Evolutionary conservation across 2,797 vertebrate genomes (phyloP), one percentile per base, ranked within the genome.

Genomic region (Sylvilagus floridanus): DNA sequence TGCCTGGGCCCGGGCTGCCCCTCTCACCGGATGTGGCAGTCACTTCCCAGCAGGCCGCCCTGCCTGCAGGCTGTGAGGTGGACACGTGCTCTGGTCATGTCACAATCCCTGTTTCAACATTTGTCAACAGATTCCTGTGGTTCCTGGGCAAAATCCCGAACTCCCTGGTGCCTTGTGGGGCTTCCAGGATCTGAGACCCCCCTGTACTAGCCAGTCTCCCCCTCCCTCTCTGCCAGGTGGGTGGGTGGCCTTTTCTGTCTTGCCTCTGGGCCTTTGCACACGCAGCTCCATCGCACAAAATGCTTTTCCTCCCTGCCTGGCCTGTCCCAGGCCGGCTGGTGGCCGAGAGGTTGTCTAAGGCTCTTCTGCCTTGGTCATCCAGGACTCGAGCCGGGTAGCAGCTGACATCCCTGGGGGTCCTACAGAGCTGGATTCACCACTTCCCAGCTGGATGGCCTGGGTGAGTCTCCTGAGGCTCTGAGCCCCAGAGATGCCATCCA

Each of bases 321-420:
- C 22, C 60, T 19, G 17, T n/a, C 14, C 22, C 30, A 32, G 7
- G 60, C 35, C 22, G 24, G 8, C 22, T 35, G 8, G 42, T 71
- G 30, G 7, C 19, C 19, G 54, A 71, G 72, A 63, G 77, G 21
- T 14, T 92, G 68, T 21, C 78, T 28, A 22, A 14, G 50, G 28
- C 63, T 13, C 10, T 68, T 71, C 22, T 68, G 16, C 7, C 30
- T 28, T 76, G 42, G n/a, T 50, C 0, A 0, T 35, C 50, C 62
- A 32, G 22, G 37, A 30, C 50, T 50, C 37, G 60, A 0, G 2
- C 4, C 13, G 32, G 0, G 28, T 21, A 68, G 77, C 0, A 2
- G 26, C 57, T 26, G 24, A 28, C 21, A 26, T 63, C 63, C 69
- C 54, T 2, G 37, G 21, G 21, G 16, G 22, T 57, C 78, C 47